A percentile compares a stretch with the other conserved stretches of the same genome.
Evolutionary conservation across 2,797 vertebrate genomes (phyloP).

Genomic region (Coranthus polyacanthus): DNA sequence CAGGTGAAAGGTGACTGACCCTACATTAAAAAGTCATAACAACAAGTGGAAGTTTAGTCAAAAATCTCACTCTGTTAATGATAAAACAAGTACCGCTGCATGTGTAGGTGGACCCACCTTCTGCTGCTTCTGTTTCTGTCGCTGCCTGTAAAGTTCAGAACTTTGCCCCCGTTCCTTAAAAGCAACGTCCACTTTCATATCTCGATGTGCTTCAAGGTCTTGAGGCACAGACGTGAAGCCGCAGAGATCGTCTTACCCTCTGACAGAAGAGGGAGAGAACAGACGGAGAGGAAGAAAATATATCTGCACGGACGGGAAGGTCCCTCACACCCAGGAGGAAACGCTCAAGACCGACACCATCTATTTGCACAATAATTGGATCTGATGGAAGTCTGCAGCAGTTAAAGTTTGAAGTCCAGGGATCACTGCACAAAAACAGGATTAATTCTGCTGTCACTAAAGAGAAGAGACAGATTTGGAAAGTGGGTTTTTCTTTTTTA

Average conservation of each 20-base stretch:
- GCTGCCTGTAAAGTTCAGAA: slow-evolving; percentile 12
- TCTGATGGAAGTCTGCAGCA: slow-evolving; percentile 13
- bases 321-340: too few species aligned
- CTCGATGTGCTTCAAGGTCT: slow-evolving; percentile 30
- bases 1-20: not conserved
- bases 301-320: too few species aligned
- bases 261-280: not conserved
- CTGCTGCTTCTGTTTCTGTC: not conserved
- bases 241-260: not conserved
- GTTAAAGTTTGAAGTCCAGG: slow-evolving; percentile 1
- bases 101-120: too few species aligned
- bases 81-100: not conserved
- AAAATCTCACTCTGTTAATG: not conserved
- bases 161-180: slow-evolving; percentile 61
- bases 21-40: not conserved
- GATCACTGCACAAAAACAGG: slow-evolving; percentile 4
- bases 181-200: slow-evolving; percentile 29
- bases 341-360: too few species aligned
- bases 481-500: not conserved
- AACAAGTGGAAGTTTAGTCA: not conserved
- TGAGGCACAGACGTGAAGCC: not conserved
- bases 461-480: too few species aligned
- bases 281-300: too few species aligned
- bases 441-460: slow-evolving; percentile 13
- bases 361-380: slow-evolving; percentile 2